Evolutionary conservation across 2,888 invertebrate genomes (phyloP).

Genomic region (Oscheius sp.): DNA sequence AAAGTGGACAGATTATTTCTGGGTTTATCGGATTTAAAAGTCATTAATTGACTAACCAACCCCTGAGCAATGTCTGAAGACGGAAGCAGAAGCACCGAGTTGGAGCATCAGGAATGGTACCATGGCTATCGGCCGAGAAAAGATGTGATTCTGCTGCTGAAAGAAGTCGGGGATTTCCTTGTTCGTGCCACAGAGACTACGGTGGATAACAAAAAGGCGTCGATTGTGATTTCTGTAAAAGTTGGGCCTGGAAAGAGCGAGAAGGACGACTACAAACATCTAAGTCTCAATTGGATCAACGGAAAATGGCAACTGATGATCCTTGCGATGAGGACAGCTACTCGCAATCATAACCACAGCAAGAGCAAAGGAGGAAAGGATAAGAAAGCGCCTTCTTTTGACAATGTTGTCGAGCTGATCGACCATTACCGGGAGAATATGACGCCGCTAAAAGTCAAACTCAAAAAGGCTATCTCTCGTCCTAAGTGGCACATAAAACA

Average conservation of each 20-base stretch:
- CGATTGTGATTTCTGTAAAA: constrained; percentile 15
- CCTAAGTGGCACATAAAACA: constrained; percentile 54
- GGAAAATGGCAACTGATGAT: too few relatives aligned
- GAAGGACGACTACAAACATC: constrained; percentile 15
- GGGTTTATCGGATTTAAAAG: too few relatives aligned
- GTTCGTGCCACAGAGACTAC: constrained; percentile 9
- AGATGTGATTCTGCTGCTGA: constrained; percentile 36
- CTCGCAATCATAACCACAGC: too few relatives aligned
- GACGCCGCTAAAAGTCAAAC: background rate
- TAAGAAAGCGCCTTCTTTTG: constrained; percentile 32
- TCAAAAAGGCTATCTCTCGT: constrained; percentile 34
- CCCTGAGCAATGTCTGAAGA: too few relatives aligned
- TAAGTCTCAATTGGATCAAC: constrained; percentile 24
- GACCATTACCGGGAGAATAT: constrained; percentile 38
- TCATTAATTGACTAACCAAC: too few relatives aligned
- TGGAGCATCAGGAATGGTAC: constrained; percentile 49
- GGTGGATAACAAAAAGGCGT: background rate
- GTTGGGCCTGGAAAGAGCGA: constrained; percentile 30
- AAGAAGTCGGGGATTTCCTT: constrained; percentile 11
- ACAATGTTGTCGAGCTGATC: constrained; percentile 41
- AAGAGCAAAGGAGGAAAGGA: background rate
- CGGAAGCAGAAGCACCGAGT: too few relatives aligned
- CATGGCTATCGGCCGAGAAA: constrained; percentile 49
- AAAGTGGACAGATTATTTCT: too few relatives aligned
- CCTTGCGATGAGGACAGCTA: too few relatives aligned